Percentiles rank a stretch among this genome's conserved stretches.
Conservation (phyloP, 2,797 vertebrate species). For the Eospalax fontanierii region DNA sequence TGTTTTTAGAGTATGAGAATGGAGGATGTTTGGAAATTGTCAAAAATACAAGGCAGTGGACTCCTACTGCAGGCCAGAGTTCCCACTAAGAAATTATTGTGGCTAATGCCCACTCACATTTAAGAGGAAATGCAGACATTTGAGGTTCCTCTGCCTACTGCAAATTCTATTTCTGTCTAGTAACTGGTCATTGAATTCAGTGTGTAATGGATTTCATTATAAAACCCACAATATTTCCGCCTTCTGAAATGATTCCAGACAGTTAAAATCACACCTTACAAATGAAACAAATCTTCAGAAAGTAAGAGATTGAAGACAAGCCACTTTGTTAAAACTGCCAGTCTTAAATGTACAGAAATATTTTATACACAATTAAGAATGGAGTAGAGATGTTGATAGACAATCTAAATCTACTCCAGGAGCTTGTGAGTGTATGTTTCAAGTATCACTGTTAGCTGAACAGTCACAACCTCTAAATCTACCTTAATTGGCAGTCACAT, state of each 20-base stretch:
- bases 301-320: constrained; percentile 5
- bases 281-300: constrained; percentile 55
- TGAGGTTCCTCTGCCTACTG: not conserved
- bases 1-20: constrained; percentile 35
- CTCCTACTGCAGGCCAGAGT: not conserved
- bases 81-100: not conserved
- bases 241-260: not conserved
- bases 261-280: constrained; percentile 20
- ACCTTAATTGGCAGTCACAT: not conserved
- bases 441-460: constrained; percentile 17
- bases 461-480: constrained; percentile 1
- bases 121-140: not conserved
- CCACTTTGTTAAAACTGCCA: not conserved
- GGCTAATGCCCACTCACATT: not conserved
- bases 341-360: not conserved
- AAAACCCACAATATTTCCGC: not conserved
- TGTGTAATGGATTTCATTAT: constrained; percentile 7
- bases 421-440: not conserved
- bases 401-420: not conserved
- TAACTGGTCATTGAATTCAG: not conserved
- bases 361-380: not conserved
- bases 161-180: not conserved
- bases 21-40: constrained; percentile 54
- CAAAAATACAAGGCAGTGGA: not conserved
- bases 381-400: constrained; percentile 28